A percentile compares a stretch with the other conserved stretches of the same genome.
Evolutionary conservation across 2,888 invertebrate species (phyloP).

Genomic region (Melipona bicolor): DNA sequence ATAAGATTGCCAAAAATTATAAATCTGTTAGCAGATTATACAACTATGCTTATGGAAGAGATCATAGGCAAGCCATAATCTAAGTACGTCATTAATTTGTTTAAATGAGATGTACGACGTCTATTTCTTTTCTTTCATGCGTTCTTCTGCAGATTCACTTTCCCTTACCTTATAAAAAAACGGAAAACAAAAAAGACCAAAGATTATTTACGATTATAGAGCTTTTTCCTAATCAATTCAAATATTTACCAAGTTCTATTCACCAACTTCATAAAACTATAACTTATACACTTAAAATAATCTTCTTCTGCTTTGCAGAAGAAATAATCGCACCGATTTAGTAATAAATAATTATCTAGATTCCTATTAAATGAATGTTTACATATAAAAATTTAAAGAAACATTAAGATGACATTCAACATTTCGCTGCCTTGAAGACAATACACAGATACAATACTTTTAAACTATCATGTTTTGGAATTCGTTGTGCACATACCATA

Average conservation of each 20-base stretch:
- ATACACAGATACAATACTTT: slow-evolving; percentile 72
- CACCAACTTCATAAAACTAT: slow-evolving; percentile 56
- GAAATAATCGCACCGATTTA: slow-evolving; percentile 67
- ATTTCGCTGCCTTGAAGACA: slow-evolving; percentile 69
- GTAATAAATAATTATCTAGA: slow-evolving; percentile 72
- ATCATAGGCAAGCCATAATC: slow-evolving; percentile 73
- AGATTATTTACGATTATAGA: slow-evolving; percentile 48
- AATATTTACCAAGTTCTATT: slow-evolving; percentile 54
- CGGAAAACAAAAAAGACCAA: slow-evolving; percentile 18
- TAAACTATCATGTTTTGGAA: slow-evolving; percentile 64
- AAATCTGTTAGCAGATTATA: slow-evolving; percentile 66
- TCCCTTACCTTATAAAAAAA: slow-evolving; percentile 36
- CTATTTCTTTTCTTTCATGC: slow-evolving; percentile 28
- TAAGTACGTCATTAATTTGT: slow-evolving; percentile 66
- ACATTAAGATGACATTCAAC: slow-evolving; percentile 70
- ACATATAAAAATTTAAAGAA: slow-evolving; percentile 71
- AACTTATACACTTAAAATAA: slow-evolving; percentile 68
- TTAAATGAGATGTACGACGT: slow-evolving; percentile 55
- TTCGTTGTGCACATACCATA: slow-evolving; percentile 73
- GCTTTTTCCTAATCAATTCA: slow-evolving; percentile 49
- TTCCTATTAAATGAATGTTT: slow-evolving; percentile 65
- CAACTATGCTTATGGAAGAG: slow-evolving; percentile 69
- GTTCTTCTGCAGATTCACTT: slow-evolving; percentile 21
- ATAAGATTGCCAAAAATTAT: slow-evolving; percentile 62
- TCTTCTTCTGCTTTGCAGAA: slow-evolving; percentile 62